Conservation (phyloP, 92 coral and sea anemone species). For the Parazoanthus swiftii region DNA sequence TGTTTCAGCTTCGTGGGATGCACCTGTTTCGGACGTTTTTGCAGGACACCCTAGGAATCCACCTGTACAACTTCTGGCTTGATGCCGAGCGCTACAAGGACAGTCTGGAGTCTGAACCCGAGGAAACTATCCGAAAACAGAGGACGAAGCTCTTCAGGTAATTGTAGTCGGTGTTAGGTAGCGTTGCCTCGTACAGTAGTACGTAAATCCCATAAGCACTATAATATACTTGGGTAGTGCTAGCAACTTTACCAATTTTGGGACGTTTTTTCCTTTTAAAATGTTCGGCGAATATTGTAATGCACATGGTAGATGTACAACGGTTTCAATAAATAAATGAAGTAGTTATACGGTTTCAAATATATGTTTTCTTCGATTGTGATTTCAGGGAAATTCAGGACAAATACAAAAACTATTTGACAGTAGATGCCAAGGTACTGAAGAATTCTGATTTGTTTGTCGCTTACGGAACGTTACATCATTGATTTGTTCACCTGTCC, state of each 20-base stretch:
- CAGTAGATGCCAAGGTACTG: constrained; percentile 87
- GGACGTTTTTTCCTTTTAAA: no score
- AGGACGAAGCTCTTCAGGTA: constrained; percentile 85
- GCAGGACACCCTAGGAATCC: constrained; percentile 79
- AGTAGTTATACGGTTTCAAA: not conserved
- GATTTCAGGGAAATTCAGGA: constrained; percentile 80
- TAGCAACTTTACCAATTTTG: not conserved
- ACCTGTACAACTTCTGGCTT: constrained; percentile 90
- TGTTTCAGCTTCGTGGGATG: constrained; percentile 78
- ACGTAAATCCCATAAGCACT: not conserved
- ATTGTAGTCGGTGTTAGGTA: not conserved
- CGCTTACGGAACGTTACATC: not conserved
- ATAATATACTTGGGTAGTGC: not conserved
- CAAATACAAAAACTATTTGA: constrained; percentile 85
- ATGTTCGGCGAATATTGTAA: no score
- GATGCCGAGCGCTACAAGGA: constrained; percentile 92
- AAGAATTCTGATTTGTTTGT: not conserved
- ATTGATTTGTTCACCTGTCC: no score
- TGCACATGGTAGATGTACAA: no score
- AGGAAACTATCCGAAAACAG: constrained; percentile 74
- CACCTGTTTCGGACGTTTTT: constrained; percentile 72
- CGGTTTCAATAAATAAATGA: no score
- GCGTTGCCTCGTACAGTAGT: not conserved
- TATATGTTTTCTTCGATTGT: constrained; percentile 3
- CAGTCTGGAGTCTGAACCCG: constrained; percentile 83